phyloP scores from a whole-genome alignment of 1,140 invertebrate species.

The Oryzaephilus surinamensis region DNA sequence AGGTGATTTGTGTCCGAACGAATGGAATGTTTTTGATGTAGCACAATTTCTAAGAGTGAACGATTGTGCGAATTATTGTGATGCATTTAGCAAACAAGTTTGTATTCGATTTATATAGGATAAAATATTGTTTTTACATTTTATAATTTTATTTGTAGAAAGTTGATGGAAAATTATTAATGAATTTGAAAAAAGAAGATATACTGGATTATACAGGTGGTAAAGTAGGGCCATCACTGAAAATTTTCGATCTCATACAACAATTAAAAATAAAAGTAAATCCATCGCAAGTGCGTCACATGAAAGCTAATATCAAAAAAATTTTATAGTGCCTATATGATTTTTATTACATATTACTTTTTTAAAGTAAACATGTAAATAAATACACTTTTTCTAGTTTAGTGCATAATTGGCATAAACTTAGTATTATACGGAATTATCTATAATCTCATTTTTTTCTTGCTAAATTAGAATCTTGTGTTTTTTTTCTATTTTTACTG shows the following conservation, averaged over 20 bases:
- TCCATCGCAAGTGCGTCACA: slow-evolving; percentile 57
- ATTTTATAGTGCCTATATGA: slow-evolving; percentile 34
- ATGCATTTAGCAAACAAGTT: slow-evolving; percentile 68
- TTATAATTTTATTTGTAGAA: slow-evolving; percentile 40
- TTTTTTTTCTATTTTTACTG: too few species aligned
- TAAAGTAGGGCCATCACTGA: slow-evolving; percentile 88
- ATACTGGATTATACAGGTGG: slow-evolving; percentile 80
- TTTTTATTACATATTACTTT: background rate
- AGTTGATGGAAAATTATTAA: slow-evolving; percentile 69
- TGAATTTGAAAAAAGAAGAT: slow-evolving; percentile 77
- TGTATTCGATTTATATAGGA: slow-evolving; percentile 12
- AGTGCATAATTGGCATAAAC: too few species aligned
- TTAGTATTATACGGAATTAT: too few species aligned
- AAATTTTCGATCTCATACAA: slow-evolving; percentile 85
- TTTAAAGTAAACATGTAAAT: background rate
- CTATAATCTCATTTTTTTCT: too few species aligned
- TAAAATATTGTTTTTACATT: background rate
- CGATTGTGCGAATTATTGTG: slow-evolving; percentile 80
- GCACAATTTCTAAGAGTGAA: slow-evolving; percentile 79
- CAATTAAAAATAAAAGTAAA: slow-evolving; percentile 76
- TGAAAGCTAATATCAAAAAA: slow-evolving; percentile 37
- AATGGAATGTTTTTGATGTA: slow-evolving; percentile 77
- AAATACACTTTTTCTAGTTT: background rate
- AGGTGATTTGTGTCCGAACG: slow-evolving; percentile 52
- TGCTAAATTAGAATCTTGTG: too few species aligned